Evolutionary conservation across 1,140 invertebrate species (phyloP).

Genomic region (Caerostris extrusa): DNA sequence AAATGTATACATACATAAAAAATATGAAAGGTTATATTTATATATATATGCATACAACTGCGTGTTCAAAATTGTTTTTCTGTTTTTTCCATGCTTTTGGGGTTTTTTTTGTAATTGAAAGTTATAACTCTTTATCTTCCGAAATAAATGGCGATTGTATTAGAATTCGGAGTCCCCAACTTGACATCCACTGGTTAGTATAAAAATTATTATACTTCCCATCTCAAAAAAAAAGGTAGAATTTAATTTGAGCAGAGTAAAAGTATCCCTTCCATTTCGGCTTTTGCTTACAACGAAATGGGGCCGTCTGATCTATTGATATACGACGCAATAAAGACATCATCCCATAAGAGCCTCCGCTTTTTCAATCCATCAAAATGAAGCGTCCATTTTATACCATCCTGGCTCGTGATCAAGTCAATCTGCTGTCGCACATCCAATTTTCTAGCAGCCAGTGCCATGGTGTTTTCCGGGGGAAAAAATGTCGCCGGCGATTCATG

Average conservation of each 20-base stretch:
- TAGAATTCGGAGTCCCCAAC: no score
- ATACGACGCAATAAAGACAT: conserved; percentile 61
- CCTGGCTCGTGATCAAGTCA: conserved; percentile 23
- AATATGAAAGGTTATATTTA: no score
- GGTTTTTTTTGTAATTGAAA: no score
- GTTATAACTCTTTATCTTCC: no score
- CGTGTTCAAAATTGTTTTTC: no score
- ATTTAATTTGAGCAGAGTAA: conserved; percentile 4
- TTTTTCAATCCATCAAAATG: conserved; percentile 47
- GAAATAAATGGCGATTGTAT: no score
- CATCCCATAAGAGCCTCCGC: conserved; percentile 47
- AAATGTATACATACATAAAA: no score
- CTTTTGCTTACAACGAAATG: background rate
- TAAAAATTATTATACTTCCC: no score
- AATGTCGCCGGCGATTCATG: conserved; percentile 49
- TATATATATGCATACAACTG: no score
- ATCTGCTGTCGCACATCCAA: conserved; percentile 41
- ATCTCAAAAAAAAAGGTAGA: background rate
- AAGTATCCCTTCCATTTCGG: no score
- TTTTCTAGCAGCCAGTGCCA: conserved; percentile 31
- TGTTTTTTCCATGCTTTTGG: no score
- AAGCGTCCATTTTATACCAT: conserved; percentile 51
- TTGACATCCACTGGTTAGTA: no score
- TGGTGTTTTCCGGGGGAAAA: conserved; percentile 25
- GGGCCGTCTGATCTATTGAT: conserved; percentile 2